Conservation (phyloP, 1,140 invertebrate species). For the Polyergus mexicanus region DNA sequence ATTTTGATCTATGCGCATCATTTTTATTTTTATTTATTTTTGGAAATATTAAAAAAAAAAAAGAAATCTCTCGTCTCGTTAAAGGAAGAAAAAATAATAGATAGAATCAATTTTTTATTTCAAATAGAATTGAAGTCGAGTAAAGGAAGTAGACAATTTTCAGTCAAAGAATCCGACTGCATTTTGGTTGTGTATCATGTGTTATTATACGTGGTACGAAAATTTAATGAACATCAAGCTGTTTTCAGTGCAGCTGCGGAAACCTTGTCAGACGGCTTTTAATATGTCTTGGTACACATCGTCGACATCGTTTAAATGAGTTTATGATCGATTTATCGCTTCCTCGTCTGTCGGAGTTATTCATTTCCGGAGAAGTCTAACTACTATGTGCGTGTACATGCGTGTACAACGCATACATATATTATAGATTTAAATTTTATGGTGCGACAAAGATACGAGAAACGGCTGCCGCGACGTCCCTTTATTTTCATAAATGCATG, state of each 20-base stretch:
- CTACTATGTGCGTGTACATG: not conserved
- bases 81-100: not conserved
- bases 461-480: not conserved
- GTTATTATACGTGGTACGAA: not conserved
- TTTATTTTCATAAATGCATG: slow-evolving; percentile 38
- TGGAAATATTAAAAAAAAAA: too few relatives aligned
- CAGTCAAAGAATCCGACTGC: not conserved
- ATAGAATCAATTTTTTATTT: not conserved
- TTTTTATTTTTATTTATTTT: too few relatives aligned
- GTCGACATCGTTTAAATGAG: slow-evolving; percentile 47
- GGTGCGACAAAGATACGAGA: not conserved
- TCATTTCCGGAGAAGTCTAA: slow-evolving; percentile 35
- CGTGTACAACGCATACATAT: not conserved
- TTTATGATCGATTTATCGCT: slow-evolving; percentile 55
- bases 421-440: slow-evolving; percentile 14
- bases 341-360: slow-evolving; percentile 12
- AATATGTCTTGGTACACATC: slow-evolving; percentile 40
- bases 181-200: not conserved
- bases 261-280: slow-evolving; percentile 38
- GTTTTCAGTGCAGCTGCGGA: not conserved
- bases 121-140: not conserved
- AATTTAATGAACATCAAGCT: slow-evolving; percentile 31
- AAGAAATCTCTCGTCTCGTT: not conserved
- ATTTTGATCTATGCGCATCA: not conserved
- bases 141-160: not conserved